Conservation (phyloP, 1,140 invertebrate genomes). For the Cydia strobilella region DNA sequence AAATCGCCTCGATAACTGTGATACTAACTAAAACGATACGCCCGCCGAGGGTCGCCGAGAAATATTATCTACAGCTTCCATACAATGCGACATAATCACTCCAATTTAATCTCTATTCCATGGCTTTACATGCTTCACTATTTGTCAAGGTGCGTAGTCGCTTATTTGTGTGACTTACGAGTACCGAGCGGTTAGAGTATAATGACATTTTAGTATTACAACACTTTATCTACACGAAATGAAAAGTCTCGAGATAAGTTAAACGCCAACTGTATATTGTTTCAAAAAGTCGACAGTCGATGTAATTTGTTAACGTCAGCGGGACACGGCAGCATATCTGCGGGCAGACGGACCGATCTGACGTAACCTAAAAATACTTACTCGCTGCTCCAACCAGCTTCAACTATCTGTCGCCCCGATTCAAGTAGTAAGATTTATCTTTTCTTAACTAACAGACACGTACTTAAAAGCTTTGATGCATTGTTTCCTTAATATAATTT, state of each 20-base stretch:
- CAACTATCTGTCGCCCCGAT: constrained; percentile 59
- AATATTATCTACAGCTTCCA: constrained; percentile 62
- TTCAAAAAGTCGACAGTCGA: constrained; percentile 71
- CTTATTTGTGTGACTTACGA: constrained; percentile 57
- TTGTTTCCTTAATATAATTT: constrained; percentile 47
- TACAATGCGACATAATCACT: constrained; percentile 23
- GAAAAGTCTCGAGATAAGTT: constrained; percentile 75
- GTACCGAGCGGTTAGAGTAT: constrained; percentile 63
- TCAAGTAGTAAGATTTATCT: constrained; percentile 69
- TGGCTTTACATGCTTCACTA: neutral
- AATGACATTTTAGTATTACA: constrained; percentile 79
- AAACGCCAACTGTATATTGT: constrained; percentile 78
- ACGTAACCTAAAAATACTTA: constrained; percentile 72
- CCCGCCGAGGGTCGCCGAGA: constrained; percentile 52
- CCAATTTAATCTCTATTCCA: constrained; percentile 6
- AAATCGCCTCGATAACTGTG: constrained; percentile 67
- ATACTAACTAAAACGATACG: constrained; percentile 66
- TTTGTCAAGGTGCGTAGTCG: neutral
- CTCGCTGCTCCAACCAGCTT: constrained; percentile 41
- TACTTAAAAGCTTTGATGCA: constrained; percentile 55
- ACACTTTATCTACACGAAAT: constrained; percentile 75
- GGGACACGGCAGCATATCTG: constrained; percentile 52
- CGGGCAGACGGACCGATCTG: constrained; percentile 44
- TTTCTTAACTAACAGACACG: constrained; percentile 46
- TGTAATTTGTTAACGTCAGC: constrained; percentile 76